A percentile compares a stretch with the other conserved stretches of the same genome.
Evolutionary conservation across 2,888 invertebrate species (phyloP).

Genomic region (Sesia apiformis): DNA sequence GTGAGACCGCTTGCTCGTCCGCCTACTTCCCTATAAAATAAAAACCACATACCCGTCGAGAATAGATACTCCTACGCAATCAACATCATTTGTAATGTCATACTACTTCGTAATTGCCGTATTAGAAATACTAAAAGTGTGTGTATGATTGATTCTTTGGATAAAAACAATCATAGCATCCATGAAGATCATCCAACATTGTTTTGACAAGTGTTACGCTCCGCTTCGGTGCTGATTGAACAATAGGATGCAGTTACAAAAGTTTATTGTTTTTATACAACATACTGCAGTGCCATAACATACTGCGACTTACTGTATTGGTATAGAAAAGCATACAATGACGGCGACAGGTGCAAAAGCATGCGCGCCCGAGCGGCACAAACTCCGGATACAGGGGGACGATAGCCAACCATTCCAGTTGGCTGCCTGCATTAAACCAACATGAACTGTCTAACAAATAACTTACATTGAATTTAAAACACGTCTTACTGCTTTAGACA

Average conservation of each 20-base stretch:
- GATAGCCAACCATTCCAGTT: conserved; percentile 22
- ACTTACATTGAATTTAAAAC: conserved; percentile 3
- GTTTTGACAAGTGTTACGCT: conserved; percentile 1
- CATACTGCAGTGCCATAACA: conserved; percentile 7
- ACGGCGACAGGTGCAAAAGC: conserved; percentile 56
- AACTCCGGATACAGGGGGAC: conserved; percentile 28
- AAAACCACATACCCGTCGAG: too few relatives aligned
- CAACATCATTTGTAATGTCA: too few relatives aligned
- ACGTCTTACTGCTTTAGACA: conserved; percentile 14
- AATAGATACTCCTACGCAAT: too few relatives aligned
- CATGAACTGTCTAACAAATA: not conserved
- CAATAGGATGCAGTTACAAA: not conserved
- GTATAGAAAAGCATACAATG: conserved; percentile 13
- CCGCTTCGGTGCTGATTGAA: not conserved
- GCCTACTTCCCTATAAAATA: too few relatives aligned
- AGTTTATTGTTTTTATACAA: not conserved
- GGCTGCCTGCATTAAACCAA: not conserved
- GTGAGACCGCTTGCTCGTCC: too few relatives aligned
- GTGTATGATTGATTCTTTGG: too few relatives aligned
- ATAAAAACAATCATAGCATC: too few relatives aligned
- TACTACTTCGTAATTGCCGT: too few relatives aligned
- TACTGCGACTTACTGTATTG: conserved; percentile 1
- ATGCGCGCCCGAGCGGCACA: conserved; percentile 40
- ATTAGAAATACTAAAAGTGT: too few relatives aligned
- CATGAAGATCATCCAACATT: not conserved